A percentile compares a stretch with the other conserved stretches of the same genome.
Evolutionary conservation across 2,113 vertebrate species (phyloP).

Genomic region (Crotalus tigris): DNA sequence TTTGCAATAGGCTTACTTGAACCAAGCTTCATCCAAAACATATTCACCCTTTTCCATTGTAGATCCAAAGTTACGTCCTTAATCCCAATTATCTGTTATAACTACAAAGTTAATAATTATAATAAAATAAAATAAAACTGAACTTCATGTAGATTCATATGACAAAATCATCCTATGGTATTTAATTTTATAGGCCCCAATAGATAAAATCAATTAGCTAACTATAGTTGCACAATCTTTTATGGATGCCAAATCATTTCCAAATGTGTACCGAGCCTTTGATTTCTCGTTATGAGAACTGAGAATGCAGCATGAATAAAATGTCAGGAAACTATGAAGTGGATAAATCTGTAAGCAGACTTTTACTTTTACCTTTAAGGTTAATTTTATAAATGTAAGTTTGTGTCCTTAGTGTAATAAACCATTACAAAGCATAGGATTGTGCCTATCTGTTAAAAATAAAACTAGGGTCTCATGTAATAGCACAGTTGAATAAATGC

Average conservation of each 20-base stretch:
- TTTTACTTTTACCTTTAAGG: background rate
- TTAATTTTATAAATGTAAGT: background rate
- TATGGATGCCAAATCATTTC: background rate
- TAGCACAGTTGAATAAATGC: background rate
- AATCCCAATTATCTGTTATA: background rate
- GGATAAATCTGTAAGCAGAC: background rate
- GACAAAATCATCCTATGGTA: too few relatives aligned
- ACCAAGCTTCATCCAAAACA: background rate
- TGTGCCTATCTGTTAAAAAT: background rate
- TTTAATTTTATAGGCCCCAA: slow-evolving; percentile 4
- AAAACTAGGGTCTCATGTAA: background rate
- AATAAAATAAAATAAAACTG: background rate
- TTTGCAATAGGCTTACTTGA: background rate
- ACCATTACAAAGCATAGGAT: background rate
- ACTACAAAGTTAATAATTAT: background rate
- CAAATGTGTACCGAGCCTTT: background rate
- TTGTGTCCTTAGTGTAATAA: background rate
- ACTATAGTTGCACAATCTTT: background rate
- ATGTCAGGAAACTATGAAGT: background rate
- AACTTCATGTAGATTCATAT: background rate
- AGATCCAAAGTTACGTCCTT: background rate
- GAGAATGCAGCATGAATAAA: background rate
- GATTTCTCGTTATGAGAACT: background rate
- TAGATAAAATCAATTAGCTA: background rate
- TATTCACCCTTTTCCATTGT: background rate